phyloP scores from a whole-genome alignment of 2,797 vertebrate genomes.

The Carcharodon carcharias region DNA sequence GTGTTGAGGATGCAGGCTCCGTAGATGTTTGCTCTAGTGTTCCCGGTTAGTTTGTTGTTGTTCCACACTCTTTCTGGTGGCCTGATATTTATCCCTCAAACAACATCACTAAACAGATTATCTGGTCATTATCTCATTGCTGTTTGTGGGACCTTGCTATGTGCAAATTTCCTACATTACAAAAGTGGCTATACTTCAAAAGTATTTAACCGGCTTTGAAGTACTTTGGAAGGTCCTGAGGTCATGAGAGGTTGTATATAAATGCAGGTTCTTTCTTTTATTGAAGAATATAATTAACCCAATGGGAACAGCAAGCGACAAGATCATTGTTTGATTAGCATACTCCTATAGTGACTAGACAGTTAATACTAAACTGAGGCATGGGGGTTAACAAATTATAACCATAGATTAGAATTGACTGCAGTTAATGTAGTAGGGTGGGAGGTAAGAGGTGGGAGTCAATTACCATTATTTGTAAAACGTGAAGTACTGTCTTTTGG shows the following conservation, averaged over 20 bases:
- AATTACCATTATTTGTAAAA: not conserved
- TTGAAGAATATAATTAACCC: not conserved
- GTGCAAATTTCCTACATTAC: not conserved
- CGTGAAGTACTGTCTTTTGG: not conserved
- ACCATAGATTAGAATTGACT: not conserved
- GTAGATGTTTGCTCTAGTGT: not conserved
- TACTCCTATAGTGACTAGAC: not conserved
- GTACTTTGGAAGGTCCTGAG: not conserved
- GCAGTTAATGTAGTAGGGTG: not conserved
- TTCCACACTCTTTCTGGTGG: not conserved
- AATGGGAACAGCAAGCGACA: not conserved
- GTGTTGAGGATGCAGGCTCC: not conserved
- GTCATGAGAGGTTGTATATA: not conserved
- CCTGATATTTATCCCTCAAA: not conserved
- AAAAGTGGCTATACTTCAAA: not conserved
- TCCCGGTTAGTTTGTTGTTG: not conserved
- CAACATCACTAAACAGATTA: not conserved
- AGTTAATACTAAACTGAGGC: not conserved
- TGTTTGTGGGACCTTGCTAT: not conserved
- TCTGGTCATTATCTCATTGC: not conserved
- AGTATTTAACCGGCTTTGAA: not conserved
- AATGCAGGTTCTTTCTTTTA: not conserved
- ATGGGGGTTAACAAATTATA: not conserved
- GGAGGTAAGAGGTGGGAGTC: not conserved
- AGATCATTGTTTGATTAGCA: not conserved